Base-by-base conservation (phyloP, 2,797 vertebrate genomes). In the Cossypha heuglini region DNA sequence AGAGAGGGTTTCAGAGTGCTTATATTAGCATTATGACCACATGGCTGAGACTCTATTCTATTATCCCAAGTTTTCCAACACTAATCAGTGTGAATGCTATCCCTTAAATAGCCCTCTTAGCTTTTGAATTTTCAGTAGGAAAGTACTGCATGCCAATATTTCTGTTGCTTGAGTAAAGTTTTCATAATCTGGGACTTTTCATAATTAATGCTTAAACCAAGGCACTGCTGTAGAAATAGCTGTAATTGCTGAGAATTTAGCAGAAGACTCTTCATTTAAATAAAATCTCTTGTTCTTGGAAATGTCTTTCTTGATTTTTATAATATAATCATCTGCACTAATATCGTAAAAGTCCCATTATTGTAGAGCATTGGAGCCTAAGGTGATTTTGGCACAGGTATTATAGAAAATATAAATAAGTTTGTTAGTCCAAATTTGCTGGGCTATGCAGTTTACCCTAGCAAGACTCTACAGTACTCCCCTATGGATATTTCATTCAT, bases 21-120 rank as follows among this genome's bases (percentile, higher is more conserved):
- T 68, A 16, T 26, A 11, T 13, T 61, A 57, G 28, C 7, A 26
- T 52, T 1, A 4, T 84, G 9, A 4, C 8, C 11, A 16, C 25
- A 37, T 0, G 2, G 7, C 26, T 45, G 7, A 5, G 5, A 13
- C 1, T 63, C 22, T 46, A 7, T 12, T 13, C 42, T 45, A 19
- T 18, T 59, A 16, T 67, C 40, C 29, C 1, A 5, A 48, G 15
- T 71, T 69, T 11, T 79, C 13, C 69, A 40, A 13, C 21, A 33
- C 18, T n/a, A 69, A 37, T 51, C 49, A 54, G 24, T 20, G 31
- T 38, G 15, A 73, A 28, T 25, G 17, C 3, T 52, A 4, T 6
- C 9, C 16, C 6, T 67, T 52, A 63, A 58, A 82, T 19, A 59
- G 14, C 19, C 3, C 10, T 49, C 77, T 71, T 58, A 45, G 26